Evolutionary conservation across 2,113 vertebrate genomes (phyloP).

Genomic region (Dipodomys stephensi): DNA sequence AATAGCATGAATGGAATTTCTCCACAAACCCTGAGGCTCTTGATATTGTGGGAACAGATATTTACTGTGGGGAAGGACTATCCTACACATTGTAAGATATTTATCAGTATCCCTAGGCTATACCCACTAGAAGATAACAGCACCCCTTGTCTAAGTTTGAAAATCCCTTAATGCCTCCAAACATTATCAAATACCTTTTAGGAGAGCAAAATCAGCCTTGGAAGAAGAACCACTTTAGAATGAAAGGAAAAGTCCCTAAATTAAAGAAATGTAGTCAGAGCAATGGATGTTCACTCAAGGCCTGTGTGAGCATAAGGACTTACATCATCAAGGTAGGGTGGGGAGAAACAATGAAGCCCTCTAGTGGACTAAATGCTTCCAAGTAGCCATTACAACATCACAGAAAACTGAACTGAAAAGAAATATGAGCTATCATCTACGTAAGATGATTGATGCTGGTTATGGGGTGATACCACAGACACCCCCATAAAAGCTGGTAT

Average conservation of each 20-base stretch:
- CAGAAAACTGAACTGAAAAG: neutral
- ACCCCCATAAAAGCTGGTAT: neutral
- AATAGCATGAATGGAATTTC: neutral
- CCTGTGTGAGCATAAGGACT: neutral
- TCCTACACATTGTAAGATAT: neutral
- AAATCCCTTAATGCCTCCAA: neutral
- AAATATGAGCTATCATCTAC: neutral
- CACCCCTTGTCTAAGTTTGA: neutral
- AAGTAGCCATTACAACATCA: neutral
- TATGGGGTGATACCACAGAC: neutral
- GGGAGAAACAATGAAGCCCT: neutral
- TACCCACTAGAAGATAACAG: neutral
- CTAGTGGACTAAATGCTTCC: slow-evolving; percentile 36
- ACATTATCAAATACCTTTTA: neutral
- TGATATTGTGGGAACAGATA: neutral
- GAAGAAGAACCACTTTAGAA: neutral
- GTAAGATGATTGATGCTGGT: neutral
- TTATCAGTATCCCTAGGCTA: neutral
- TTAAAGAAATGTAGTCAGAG: neutral
- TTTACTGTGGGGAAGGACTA: neutral
- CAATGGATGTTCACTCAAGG: neutral
- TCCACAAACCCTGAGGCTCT: neutral
- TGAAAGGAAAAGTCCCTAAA: neutral
- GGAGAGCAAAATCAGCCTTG: neutral
- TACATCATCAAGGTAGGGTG: neutral